Conservation (phyloP, 2,797 vertebrate genomes). For the Holocentrus rufus region DNA sequence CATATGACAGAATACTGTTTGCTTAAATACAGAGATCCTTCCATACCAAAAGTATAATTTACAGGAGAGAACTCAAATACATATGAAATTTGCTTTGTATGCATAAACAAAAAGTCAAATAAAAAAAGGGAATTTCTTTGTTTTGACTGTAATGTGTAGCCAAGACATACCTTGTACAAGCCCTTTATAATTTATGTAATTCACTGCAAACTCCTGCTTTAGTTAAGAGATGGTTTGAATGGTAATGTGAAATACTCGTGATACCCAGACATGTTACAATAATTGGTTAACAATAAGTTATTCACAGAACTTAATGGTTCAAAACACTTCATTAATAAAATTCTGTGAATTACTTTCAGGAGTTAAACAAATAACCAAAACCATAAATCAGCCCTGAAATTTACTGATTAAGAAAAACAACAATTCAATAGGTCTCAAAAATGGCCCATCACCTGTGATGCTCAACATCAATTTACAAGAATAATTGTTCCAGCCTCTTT, state of each 20-base stretch:
- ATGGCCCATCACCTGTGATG: background rate
- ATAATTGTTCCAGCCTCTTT: background rate
- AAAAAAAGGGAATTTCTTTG: background rate
- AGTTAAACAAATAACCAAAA: background rate
- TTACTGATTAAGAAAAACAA: background rate
- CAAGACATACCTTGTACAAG: background rate
- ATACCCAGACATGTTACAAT: conserved; percentile 1
- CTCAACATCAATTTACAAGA: background rate
- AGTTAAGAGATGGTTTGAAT: background rate
- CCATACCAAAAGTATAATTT: conserved; percentile 26
- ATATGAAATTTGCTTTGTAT: background rate
- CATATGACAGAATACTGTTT: conserved; percentile 42
- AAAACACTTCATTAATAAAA: too few species aligned
- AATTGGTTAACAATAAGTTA: background rate
- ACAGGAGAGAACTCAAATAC: background rate
- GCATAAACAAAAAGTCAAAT: conserved; percentile 3
- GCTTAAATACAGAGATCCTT: conserved; percentile 48
- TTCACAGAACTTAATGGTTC: too few species aligned
- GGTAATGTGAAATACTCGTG: background rate
- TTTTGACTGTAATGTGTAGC: conserved; percentile 22
- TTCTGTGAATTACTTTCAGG: conserved; percentile 3
- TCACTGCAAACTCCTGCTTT: background rate
- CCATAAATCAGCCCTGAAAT: background rate
- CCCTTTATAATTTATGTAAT: background rate
- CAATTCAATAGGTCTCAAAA: conserved; percentile 2